Base-by-base conservation (phyloP, 1,140 invertebrate species). In the Anthonomus grandis region DNA sequence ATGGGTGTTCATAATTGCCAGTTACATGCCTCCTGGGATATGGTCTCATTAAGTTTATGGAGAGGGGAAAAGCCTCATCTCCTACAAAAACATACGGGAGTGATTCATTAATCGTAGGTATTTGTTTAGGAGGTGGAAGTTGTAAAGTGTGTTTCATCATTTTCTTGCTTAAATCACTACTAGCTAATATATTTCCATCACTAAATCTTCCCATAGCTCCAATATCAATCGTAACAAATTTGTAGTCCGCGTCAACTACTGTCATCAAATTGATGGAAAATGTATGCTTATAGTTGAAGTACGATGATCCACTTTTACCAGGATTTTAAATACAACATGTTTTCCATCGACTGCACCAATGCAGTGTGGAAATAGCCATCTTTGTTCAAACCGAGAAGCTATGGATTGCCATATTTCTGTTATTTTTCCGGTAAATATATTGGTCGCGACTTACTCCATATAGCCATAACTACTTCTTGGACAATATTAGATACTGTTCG, bases 51-150 rank as follows among this genome's bases (percentile, higher is more conserved):
- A 79, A 53, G 56, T 72, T 69, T 24, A 54, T 36, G 41, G 25
- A 45, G 24, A 78, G 62, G 39, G 71, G 64, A 64, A 79, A 80
- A 18, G 74, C 75, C 47, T 72, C 72, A 68, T 79, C 76, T 54
- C 52, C 55, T 41, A 62, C 44, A 36, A 58, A 37, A 31, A 58
- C 59, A 53, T 50, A 60, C 15, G 57, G 38, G 41, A 13, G 36
- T 36, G 10, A 37, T 25, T 37, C 3, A 9, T 6, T 45, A 54
- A 8, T 46, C 39, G 18, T n/a, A 27, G 39, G 41, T 21, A 54
- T 21, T 46, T 10, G 5, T 27, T 38, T 46, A 46, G 51, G 51
- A 27, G 18, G 18, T 23, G 51, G 24, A 46, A 54, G 18, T 27
- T 18, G 51, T 46, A 45, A 34, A 15, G 39, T 54, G 18, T 54